A percentile compares a stretch with the other conserved stretches of the same genome.
phyloP scores from a whole-genome alignment of 2,888 invertebrate species.

The Polyommatus icarus region DNA sequence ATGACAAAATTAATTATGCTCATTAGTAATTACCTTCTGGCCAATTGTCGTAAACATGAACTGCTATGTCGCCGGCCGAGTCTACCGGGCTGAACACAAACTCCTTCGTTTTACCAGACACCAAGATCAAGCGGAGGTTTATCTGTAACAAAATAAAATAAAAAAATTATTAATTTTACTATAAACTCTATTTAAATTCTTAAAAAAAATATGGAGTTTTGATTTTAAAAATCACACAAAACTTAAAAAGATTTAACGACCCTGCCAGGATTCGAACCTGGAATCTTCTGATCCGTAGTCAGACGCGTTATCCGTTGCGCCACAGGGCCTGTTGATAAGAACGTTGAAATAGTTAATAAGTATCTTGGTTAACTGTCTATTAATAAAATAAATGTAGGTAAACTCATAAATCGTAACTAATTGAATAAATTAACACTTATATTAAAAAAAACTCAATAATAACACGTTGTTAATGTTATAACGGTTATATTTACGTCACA shows the following conservation, averaged over 20 bases:
- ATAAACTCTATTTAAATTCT: neutral
- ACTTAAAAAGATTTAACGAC: conserved; percentile 54
- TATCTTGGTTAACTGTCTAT: neutral
- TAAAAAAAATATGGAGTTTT: conserved; percentile 19
- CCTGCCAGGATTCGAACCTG: conserved; percentile 84
- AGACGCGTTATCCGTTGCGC: conserved; percentile 86
- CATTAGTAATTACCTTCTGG: conserved; percentile 96
- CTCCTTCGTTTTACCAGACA: conserved; percentile 99
- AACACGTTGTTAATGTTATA: neutral
- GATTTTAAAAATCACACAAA: neutral
- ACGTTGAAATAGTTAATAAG: neutral
- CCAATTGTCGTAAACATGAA: conserved; percentile 99
- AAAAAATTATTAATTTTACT: neutral
- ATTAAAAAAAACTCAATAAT: neutral
- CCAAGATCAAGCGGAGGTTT: conserved; percentile 98
- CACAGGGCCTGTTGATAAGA: conserved; percentile 72
- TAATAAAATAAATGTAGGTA: neutral
- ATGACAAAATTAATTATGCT: neutral
- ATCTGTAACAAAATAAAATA: conserved; percentile 85
- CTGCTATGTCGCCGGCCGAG: conserved; percentile 99
- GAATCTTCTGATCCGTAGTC: conserved; percentile 86
- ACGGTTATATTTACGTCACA: neutral
- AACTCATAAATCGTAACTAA: neutral
- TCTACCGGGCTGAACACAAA: conserved; percentile 98
- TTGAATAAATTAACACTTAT: neutral